A percentile compares a stretch with the other conserved stretches of the same genome.
These are phyloP conservation scores for Erpornis zantholeuca DNA, from an alignment of 2,113 vertebrate species.

Conservation along the genomic window DNA sequence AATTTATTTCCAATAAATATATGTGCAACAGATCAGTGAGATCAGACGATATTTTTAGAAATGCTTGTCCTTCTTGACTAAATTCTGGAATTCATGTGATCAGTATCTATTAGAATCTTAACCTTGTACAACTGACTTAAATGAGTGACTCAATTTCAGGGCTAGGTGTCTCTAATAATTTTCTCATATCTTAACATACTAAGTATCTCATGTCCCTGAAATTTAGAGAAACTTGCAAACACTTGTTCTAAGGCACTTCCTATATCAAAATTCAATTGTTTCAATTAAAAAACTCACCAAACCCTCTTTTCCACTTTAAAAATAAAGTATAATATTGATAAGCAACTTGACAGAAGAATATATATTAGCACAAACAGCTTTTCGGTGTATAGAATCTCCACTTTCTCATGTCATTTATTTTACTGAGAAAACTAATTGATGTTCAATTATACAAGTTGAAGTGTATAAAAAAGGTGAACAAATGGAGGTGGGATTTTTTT, in stretches of 20 bases:
- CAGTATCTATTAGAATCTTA: background rate
- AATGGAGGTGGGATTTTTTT: background rate
- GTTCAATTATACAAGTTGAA: background rate
- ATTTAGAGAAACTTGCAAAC: background rate
- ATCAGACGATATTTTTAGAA: background rate
- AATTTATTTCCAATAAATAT: background rate
- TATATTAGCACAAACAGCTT: background rate
- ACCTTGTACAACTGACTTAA: background rate
- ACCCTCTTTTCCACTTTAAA: background rate
- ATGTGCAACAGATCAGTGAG: background rate
- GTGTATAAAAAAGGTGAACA: background rate
- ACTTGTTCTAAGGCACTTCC: background rate
- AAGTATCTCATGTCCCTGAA: background rate
- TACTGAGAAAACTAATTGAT: background rate
- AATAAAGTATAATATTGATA: conserved; percentile 10
- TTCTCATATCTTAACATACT: background rate
- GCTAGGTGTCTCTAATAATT: background rate
- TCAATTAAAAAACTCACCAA: background rate
- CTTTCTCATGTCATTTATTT: background rate
- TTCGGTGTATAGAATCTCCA: background rate
- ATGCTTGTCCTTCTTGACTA: background rate
- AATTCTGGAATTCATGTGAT: background rate
- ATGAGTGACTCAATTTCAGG: background rate
- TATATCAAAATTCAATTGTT: conserved; percentile 7
- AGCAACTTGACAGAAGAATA: conserved; percentile 12